Base-by-base conservation (phyloP, 2,797 vertebrate genomes). In the Gymnopithys bicolor region DNA sequence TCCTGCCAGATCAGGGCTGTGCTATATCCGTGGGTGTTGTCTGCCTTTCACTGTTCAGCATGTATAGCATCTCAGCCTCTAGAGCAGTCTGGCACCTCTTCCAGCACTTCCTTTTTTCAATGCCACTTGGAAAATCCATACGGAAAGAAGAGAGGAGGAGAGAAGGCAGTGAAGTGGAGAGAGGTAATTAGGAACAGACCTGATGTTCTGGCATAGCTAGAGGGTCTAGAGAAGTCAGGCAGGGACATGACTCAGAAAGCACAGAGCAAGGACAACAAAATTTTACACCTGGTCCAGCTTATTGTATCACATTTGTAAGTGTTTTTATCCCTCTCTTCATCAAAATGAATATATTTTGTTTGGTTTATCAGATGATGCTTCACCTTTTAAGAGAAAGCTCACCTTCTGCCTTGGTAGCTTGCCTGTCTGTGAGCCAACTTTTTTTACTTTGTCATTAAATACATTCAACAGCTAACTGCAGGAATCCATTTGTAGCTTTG, bases 41-140 rank as follows among this genome's bases (percentile, higher is more conserved):
- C 89, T 96, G 89, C 70, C 66, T 84, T 87, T 89, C 56, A 19
- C 73, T 86, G 39, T 68, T 85, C 82, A 78, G 56, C 67, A 19
- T 11, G 49, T 70, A 79, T 49, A 92, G 84, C 46, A 68, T 89
- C 89, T 86, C 91, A 86, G 89, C 82, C 79, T 95, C 48, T 55
- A 68, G 73, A 92, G 67, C 62, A 88, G 96, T 94, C 96, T 97
- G 89, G 87, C 96, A 95, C 87, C 87, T 95, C 87, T 95, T 77
- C 55, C 59, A 84, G 69, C 69, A 63, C 91, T 88, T 85, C 48
- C 52, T 46, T 58, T 86, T 84, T 87, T 78, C 70, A 55, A 74
- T 2, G 4, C 41, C 1, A 2, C 78, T 85, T 70, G 81, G 87
- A 85, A 94, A 87, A 95, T 70, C 78, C 78, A 83, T 37, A 60